These are phyloP conservation scores for Syngnathoides biaculeatus DNA, from an alignment of 2,113 vertebrate species.

Conservation along the genomic window DNA sequence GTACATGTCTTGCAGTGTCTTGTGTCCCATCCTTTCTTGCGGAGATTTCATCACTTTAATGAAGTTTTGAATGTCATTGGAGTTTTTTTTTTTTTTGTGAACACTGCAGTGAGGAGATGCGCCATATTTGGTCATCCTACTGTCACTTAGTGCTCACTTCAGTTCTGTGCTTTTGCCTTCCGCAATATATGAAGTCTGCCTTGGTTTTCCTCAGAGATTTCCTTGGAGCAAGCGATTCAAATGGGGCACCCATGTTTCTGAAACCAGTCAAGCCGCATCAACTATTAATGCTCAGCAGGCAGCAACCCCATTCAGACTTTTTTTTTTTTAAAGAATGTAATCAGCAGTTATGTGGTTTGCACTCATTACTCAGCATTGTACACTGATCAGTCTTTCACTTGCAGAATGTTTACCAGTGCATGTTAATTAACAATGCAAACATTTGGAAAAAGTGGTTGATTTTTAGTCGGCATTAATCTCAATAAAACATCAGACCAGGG, in stretches of 20 bases:
- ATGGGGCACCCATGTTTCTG: constrained; percentile 28
- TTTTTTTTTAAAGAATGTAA: constrained; percentile 31
- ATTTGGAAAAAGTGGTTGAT: constrained; percentile 15
- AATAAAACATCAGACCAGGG: constrained; percentile 25
- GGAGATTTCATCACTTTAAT: constrained; percentile 28
- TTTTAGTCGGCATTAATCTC: constrained; percentile 24
- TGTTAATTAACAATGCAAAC: constrained; percentile 22
- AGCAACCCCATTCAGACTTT: constrained; percentile 37
- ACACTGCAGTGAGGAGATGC: not conserved
- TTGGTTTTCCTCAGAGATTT: constrained; percentile 2
- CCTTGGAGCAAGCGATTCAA: constrained; percentile 15
- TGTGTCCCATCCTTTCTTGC: not conserved
- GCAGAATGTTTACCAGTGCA: constrained; percentile 25
- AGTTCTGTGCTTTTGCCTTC: not conserved
- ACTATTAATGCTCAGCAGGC: constrained; percentile 47
- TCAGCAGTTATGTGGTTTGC: constrained; percentile 32
- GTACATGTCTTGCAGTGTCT: not conserved
- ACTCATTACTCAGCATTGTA: constrained; percentile 46
- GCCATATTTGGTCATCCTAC: not conserved
- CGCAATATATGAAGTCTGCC: constrained; percentile 2
- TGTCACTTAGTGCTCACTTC: not conserved
- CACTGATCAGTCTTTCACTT: constrained; percentile 39
- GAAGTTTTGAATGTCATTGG: constrained; percentile 6
- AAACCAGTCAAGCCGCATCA: constrained; percentile 42
- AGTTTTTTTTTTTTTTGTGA: not conserved